Evolutionary conservation across 2,113 vertebrate species (phyloP).

Genomic region (Brevimyrus niger): DNA sequence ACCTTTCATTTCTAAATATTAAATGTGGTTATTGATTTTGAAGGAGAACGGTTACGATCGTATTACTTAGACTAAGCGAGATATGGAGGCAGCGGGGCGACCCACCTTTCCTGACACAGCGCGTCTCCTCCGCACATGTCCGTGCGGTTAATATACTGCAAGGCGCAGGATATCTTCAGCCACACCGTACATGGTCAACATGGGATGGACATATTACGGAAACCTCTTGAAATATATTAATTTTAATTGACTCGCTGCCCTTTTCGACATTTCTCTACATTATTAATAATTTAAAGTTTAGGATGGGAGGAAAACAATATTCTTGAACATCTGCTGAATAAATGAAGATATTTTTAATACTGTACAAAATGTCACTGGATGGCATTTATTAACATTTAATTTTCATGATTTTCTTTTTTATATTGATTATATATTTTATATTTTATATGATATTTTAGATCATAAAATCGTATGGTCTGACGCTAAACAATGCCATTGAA

Average conservation of each 20-base stretch:
- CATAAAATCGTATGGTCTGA: background rate
- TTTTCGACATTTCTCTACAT: constrained; percentile 41
- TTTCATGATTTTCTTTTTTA: background rate
- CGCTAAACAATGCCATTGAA: background rate
- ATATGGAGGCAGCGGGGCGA: background rate
- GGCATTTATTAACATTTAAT: constrained; percentile 18
- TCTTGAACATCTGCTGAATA: constrained; percentile 7
- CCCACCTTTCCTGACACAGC: background rate
- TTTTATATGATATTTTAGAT: background rate
- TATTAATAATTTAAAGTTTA: constrained; percentile 44
- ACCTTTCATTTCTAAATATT: constrained; percentile 43
- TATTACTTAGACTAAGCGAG: background rate
- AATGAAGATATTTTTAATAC: constrained; percentile 12
- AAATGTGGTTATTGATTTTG: constrained; percentile 44
- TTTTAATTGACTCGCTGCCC: constrained; percentile 63
- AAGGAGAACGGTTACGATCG: constrained; percentile 50
- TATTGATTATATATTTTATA: background rate
- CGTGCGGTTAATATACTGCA: background rate
- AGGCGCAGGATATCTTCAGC: background rate
- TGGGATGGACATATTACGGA: constrained; percentile 49
- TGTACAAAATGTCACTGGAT: constrained; percentile 14
- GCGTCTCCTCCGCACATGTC: background rate
- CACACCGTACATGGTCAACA: constrained; percentile 38
- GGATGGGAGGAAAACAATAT: constrained; percentile 37
- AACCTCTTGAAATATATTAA: constrained; percentile 49